Conservation (phyloP, 2,113 vertebrate genomes). For the Chaetodon trifascialis region DNA sequence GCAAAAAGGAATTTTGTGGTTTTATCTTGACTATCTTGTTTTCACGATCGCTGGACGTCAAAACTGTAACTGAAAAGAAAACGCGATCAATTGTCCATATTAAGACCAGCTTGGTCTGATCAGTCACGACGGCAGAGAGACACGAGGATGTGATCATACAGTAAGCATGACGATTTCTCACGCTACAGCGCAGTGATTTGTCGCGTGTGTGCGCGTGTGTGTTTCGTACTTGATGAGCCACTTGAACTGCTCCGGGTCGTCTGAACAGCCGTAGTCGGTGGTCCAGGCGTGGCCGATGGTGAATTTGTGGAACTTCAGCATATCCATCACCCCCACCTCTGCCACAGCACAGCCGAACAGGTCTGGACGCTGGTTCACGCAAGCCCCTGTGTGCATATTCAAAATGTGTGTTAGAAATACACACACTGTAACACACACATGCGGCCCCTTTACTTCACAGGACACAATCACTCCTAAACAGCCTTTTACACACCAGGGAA, state of each 20-base stretch:
- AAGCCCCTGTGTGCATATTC: constrained; percentile 83
- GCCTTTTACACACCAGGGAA: constrained; percentile 31
- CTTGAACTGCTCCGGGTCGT: constrained; percentile 90
- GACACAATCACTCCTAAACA: constrained; percentile 33
- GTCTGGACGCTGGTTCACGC: constrained; percentile 95
- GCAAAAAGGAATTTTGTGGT: too few species aligned
- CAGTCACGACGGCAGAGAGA: background rate
- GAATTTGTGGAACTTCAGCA: constrained; percentile 97
- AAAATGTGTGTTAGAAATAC: background rate
- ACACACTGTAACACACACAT: constrained; percentile 8
- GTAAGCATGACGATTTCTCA: too few species aligned
- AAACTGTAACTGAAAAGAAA: too few species aligned
- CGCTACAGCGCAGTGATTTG: background rate
- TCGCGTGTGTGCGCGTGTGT: constrained; percentile 7
- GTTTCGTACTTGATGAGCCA: constrained; percentile 86
- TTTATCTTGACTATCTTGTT: too few species aligned
- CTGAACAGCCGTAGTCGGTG: constrained; percentile 94
- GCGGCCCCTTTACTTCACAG: background rate
- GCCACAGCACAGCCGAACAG: constrained; percentile 95
- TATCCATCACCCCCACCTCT: constrained; percentile 97
- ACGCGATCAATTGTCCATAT: too few species aligned
- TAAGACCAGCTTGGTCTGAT: background rate
- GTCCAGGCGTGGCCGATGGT: constrained; percentile 98
- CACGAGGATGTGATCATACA: background rate
- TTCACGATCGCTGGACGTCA: too few species aligned